Evolutionary conservation across 2,797 vertebrate species (phyloP).

Genomic region (Argyrosomus regius): DNA sequence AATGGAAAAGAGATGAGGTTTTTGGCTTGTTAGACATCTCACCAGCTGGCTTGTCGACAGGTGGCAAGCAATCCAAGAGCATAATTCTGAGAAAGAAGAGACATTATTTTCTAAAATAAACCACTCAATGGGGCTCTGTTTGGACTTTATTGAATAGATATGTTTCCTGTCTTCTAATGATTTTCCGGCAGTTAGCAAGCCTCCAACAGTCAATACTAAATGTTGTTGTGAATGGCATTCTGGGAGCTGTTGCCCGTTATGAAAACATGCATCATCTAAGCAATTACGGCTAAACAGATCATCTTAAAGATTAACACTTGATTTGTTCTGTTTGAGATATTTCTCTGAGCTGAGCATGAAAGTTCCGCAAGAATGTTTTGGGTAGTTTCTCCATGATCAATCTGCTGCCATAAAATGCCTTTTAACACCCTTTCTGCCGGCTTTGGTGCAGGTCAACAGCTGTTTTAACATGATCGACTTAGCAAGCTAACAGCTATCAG

Average conservation of each 20-base stretch:
- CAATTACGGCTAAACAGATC: neutral
- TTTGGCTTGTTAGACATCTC: constrained; percentile 2
- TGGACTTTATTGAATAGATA: constrained; percentile 10
- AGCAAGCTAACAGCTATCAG: neutral
- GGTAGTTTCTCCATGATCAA: neutral
- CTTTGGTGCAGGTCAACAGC: constrained; percentile 24
- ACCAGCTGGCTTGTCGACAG: constrained; percentile 21
- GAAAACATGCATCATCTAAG: neutral
- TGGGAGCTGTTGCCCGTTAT: neutral
- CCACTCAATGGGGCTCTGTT: neutral
- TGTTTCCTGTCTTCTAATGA: constrained; percentile 8
- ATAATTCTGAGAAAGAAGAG: constrained; percentile 1
- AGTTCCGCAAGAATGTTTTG: too few species aligned
- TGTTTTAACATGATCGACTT: constrained; percentile 7
- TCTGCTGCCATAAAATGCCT: neutral
- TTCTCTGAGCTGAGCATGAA: neutral
- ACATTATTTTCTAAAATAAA: constrained; percentile 8
- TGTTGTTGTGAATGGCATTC: constrained; percentile 10
- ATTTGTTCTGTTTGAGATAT: neutral
- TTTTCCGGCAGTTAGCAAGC: constrained; percentile 12
- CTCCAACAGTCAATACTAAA: constrained; percentile 8
- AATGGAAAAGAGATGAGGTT: neutral
- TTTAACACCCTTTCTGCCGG: constrained; percentile 9
- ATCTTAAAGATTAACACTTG: constrained; percentile 7
- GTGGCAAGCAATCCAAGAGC: constrained; percentile 3